A percentile compares a stretch with the other conserved stretches of the same genome.
Evolutionary conservation across 2,797 vertebrate species (phyloP).

Genomic region (Muraenolepis orangiensis): DNA sequence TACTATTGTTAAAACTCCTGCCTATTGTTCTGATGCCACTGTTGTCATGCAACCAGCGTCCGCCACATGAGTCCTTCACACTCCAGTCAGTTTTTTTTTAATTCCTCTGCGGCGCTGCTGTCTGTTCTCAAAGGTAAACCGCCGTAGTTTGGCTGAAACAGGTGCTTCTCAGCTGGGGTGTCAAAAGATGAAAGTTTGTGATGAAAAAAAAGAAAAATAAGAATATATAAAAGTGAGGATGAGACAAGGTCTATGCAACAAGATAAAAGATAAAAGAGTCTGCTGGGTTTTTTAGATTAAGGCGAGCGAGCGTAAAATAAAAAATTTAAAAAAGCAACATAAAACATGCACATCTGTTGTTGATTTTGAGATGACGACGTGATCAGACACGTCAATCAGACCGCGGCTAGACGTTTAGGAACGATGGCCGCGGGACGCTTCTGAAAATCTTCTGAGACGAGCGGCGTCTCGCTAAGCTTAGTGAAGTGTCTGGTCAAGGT

Average conservation of each 20-base stretch:
- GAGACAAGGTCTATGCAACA: constrained; percentile 57
- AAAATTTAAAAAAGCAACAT: constrained; percentile 33
- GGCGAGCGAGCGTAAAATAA: constrained; percentile 44
- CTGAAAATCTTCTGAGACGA: constrained; percentile 21
- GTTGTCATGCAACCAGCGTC: constrained; percentile 66
- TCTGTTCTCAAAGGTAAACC: constrained; percentile 60
- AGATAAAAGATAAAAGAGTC: constrained; percentile 69
- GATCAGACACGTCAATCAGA: constrained; percentile 46
- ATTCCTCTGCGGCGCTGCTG: constrained; percentile 58
- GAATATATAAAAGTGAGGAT: constrained; percentile 59
- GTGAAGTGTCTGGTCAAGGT: constrained; percentile 13
- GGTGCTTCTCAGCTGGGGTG: constrained; percentile 62
- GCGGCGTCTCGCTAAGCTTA: constrained; percentile 10
- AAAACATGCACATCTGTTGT: constrained; percentile 46
- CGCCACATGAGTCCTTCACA: constrained; percentile 65
- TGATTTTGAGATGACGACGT: constrained; percentile 42
- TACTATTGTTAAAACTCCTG: constrained; percentile 22
- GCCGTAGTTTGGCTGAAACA: constrained; percentile 56
- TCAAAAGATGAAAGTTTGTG: constrained; percentile 54
- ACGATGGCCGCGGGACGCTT: constrained; percentile 25
- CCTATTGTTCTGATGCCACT: constrained; percentile 52
- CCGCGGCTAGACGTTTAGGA: constrained; percentile 2
- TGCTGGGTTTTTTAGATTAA: constrained; percentile 54
- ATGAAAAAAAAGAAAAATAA: constrained; percentile 32
- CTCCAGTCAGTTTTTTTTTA: constrained; percentile 51